phyloP scores from a whole-genome alignment of 2,888 invertebrate species.

The Aphrophora alni region DNA sequence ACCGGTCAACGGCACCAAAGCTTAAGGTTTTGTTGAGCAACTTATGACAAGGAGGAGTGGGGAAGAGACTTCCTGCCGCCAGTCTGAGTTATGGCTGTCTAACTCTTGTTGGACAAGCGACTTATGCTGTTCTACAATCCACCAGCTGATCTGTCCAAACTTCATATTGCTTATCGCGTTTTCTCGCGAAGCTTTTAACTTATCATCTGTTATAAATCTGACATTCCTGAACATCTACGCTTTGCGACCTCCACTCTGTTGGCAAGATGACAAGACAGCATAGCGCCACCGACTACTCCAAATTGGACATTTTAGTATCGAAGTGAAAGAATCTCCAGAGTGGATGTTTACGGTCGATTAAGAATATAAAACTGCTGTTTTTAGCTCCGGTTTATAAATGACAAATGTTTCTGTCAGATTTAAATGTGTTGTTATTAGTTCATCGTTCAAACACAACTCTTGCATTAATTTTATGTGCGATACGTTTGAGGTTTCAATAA shows the following conservation, averaged over 20 bases:
- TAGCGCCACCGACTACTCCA: not conserved
- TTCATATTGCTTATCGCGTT: too few relatives aligned
- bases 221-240: not conserved
- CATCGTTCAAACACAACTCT: not conserved
- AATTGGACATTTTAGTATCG: not conserved
- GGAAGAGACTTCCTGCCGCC: not conserved
- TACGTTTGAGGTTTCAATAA: not conserved
- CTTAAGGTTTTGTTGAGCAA: too few relatives aligned
- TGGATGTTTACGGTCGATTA: not conserved
- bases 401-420: not conserved
- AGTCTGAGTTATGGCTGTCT: not conserved
- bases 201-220: not conserved
- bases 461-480: not conserved
- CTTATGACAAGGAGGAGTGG: too few relatives aligned
- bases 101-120: not conserved
- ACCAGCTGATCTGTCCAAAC: not conserved
- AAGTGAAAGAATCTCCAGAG: not conserved
- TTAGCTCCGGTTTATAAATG: not conserved
- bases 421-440: not conserved
- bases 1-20: not conserved
- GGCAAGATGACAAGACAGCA: not conserved
- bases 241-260: not conserved
- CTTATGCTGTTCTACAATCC: too few relatives aligned
- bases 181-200: not conserved
- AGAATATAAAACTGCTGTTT: not conserved